Evolutionary conservation across 2,888 invertebrate genomes (phyloP).

Genomic region (Microctonus hyperodae): DNA sequence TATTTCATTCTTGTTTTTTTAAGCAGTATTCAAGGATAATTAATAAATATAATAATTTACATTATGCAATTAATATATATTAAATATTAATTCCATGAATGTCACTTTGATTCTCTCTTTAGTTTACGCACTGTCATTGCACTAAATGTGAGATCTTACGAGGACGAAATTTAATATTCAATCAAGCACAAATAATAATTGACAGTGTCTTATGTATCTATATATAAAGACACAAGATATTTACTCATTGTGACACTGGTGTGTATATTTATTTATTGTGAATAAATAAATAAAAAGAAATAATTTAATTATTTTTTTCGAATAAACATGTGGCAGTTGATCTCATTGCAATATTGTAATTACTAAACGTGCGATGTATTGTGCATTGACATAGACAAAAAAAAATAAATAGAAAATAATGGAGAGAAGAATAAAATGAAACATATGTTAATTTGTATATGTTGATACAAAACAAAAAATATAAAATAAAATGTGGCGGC

Average conservation of each 20-base stretch:
- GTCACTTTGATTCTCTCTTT: conserved; percentile 20
- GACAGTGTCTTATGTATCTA: neutral
- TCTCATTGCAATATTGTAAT: neutral
- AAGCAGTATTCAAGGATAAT: too few relatives aligned
- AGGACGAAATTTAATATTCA: conserved; percentile 8
- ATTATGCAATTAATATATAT: neutral
- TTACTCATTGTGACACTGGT: conserved; percentile 1
- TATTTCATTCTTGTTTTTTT: too few relatives aligned
- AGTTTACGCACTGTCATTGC: neutral
- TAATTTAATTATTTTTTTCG: too few relatives aligned
- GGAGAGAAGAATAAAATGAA: neutral
- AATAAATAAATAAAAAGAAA: neutral
- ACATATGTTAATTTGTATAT: neutral
- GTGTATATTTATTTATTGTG: neutral
- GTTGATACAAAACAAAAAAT: conserved; percentile 24
- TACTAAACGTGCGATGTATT: neutral
- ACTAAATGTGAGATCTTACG: neutral
- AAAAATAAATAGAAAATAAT: neutral
- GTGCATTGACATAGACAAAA: neutral
- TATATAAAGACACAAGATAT: neutral
- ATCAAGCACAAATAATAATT: conserved; percentile 11
- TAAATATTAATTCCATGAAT: conserved; percentile 13
- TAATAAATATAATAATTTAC: neutral
- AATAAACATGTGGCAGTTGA: neutral
- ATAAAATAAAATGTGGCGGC: conserved; percentile 19